phyloP scores from a whole-genome alignment of 30 jellyfish, hydroid and myxozoan genomes.

The Aurelia coerulea region DNA sequence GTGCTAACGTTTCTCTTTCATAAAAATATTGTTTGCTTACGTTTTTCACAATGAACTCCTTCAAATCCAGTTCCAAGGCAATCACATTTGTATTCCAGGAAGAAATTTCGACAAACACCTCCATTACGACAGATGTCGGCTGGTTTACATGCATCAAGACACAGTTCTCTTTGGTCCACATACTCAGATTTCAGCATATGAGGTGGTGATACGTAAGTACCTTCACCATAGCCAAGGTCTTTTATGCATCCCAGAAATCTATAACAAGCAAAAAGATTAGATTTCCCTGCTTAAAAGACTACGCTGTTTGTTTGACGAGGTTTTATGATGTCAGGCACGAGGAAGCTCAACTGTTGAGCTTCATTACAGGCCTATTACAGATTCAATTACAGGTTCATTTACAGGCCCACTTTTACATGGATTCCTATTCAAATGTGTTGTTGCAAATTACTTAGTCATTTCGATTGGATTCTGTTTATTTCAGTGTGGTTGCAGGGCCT shows the following conservation, averaged over 20 bases:
- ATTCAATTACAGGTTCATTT: too few species aligned
- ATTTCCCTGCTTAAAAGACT: too few species aligned
- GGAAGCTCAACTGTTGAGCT: too few species aligned
- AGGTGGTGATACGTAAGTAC: conserved; percentile 28
- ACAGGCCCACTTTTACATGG: too few species aligned
- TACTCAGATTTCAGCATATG: conserved; percentile 24
- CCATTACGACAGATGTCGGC: conserved; percentile 30
- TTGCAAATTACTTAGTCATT: too few species aligned
- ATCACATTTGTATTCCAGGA: conserved; percentile 51
- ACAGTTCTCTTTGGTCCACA: conserved; percentile 29
- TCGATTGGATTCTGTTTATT: too few species aligned
- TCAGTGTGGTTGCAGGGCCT: too few species aligned
- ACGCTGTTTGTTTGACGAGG: too few species aligned
- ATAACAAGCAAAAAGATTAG: neutral
- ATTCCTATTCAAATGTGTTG: too few species aligned
- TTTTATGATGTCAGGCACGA: too few species aligned
- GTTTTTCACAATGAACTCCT: conserved; percentile 47
- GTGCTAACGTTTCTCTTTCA: too few species aligned
- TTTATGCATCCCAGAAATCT: conserved; percentile 66
- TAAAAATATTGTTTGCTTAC: neutral
- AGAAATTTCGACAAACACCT: conserved; percentile 35
- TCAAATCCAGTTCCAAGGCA: conserved; percentile 62
- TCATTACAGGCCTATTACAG: too few species aligned
- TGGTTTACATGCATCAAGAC: conserved; percentile 63
- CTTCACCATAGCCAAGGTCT: conserved; percentile 62